Evolutionary conservation across 2,797 vertebrate genomes (phyloP).

Genomic region (Rhadinocentrus ornatus): DNA sequence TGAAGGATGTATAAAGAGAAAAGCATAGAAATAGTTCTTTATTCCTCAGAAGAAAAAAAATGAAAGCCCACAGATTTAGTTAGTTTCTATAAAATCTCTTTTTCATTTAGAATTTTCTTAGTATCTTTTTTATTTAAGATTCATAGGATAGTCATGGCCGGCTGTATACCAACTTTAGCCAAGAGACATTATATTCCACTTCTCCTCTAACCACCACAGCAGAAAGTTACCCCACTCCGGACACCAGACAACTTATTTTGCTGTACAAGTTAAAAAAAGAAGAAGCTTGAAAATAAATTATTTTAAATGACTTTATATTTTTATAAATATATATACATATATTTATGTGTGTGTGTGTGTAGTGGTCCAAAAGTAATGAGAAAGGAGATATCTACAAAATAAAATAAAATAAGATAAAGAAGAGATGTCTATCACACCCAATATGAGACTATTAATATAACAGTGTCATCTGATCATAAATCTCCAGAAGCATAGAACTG

Average conservation of each 20-base stretch:
- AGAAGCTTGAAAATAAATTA: no score
- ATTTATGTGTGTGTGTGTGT: no score
- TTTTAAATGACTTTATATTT: no score
- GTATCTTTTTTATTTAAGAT: background rate
- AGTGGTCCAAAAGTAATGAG: no score
- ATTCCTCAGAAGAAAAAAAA: background rate
- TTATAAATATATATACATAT: no score
- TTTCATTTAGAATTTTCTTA: background rate
- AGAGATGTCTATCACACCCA: no score
- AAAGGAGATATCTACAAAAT: no score
- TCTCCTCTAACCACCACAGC: background rate
- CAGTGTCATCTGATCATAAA: slow-evolving; percentile 3
- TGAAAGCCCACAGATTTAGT: background rate
- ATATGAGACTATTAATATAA: no score
- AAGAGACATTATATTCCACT: background rate
- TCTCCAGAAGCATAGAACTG: background rate
- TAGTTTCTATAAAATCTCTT: background rate
- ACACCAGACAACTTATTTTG: background rate
- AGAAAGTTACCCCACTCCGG: background rate
- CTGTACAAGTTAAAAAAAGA: background rate
- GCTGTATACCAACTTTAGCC: background rate
- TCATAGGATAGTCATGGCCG: background rate
- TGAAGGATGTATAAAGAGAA: background rate
- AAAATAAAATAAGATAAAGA: no score
- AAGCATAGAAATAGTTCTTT: background rate